A percentile compares a stretch with the other conserved stretches of the same genome.
These are phyloP conservation scores for Eupithecia abbreviata DNA, from an alignment of 2,888 invertebrate species.

Conservation along the genomic window DNA sequence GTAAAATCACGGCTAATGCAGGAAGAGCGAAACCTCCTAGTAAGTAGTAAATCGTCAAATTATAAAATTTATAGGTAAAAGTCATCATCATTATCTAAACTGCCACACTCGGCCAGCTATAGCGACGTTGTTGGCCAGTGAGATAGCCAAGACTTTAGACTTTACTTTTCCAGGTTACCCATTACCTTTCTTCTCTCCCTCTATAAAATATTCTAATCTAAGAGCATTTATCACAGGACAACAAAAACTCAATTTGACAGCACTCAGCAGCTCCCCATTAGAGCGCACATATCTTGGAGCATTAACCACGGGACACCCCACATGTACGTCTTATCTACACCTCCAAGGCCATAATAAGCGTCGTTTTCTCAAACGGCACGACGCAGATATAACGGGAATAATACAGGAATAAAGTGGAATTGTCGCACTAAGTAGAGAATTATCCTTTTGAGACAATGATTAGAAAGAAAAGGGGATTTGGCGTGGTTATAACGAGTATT, in stretches of 20 bases:
- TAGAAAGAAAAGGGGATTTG: conserved; percentile 40
- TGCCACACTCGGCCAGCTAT: no score
- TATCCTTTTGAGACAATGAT: conserved; percentile 62
- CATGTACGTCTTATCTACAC: conserved; percentile 45
- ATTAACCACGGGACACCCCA: conserved; percentile 30
- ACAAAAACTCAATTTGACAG: conserved; percentile 15
- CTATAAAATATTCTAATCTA: conserved; percentile 2
- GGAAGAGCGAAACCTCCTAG: no score
- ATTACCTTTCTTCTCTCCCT: not conserved
- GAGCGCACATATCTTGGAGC: conserved; percentile 25
- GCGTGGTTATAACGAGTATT: conserved; percentile 27
- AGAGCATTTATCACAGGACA: conserved; percentile 15
- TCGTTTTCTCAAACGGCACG: conserved; percentile 43
- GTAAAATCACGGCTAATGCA: no score
- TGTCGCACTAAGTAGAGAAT: conserved; percentile 58
- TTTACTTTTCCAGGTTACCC: not conserved
- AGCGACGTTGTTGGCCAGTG: not conserved
- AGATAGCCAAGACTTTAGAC: not conserved
- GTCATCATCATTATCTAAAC: no score
- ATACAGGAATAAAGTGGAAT: conserved; percentile 57
- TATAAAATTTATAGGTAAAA: no score
- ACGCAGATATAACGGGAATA: conserved; percentile 50
- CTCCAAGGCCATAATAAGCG: conserved; percentile 45
- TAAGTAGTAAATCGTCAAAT: no score
- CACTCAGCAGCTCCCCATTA: conserved; percentile 17